Conservation (phyloP, 2,888 invertebrate genomes). For the Mesoligia furuncula region DNA sequence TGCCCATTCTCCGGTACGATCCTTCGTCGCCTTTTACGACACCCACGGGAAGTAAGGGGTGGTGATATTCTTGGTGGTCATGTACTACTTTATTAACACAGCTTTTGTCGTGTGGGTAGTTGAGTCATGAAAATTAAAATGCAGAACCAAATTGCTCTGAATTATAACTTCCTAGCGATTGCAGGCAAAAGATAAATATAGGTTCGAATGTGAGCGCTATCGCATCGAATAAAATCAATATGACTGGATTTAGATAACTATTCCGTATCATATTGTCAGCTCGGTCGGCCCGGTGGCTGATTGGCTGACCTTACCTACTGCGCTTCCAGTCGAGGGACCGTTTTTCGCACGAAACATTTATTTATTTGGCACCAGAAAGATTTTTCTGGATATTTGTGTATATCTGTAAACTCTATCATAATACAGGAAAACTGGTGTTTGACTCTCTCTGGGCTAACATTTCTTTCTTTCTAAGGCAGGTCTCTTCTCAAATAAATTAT, state of each 20-base stretch:
- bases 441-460: not conserved
- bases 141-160: not conserved
- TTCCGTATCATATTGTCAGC: constrained; percentile 25
- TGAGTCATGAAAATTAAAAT: not conserved
- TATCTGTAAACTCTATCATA: not conserved
- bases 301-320: constrained; percentile 1
- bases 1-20: too few relatives aligned
- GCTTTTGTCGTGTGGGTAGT: not conserved
- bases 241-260: constrained; percentile 33
- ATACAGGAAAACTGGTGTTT: not conserved
- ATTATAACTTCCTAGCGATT: too few relatives aligned
- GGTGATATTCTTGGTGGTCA: too few relatives aligned
- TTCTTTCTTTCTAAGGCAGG: not conserved
- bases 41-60: too few relatives aligned
- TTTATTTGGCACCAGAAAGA: not conserved
- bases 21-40: too few relatives aligned
- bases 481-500: constrained; percentile 8
- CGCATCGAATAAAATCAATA: constrained; percentile 35
- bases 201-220: not conserved
- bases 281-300: not conserved
- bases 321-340: not conserved
- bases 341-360: not conserved
- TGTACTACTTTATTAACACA: not conserved
- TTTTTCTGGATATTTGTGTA: not conserved
- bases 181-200: not conserved